A percentile compares a stretch with the other conserved stretches of the same genome.
phyloP scores from a whole-genome alignment of 1,140 invertebrate species.

The Telenomus remus region DNA sequence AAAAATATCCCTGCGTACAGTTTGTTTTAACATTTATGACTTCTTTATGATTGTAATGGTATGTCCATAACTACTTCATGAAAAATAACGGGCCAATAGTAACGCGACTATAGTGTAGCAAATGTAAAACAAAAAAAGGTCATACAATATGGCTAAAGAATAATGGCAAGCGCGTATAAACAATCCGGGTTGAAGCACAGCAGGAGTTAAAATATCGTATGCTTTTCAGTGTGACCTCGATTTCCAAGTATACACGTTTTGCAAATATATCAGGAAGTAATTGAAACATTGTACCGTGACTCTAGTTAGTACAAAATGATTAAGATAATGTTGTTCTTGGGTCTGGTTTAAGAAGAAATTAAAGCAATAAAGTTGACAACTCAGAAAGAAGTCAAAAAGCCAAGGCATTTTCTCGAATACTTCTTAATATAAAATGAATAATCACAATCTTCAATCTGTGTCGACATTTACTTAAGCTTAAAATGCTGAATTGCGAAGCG shows the following conservation, averaged over 20 bases:
- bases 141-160: constrained; percentile 35
- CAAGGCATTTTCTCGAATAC: not conserved
- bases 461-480: constrained; percentile 21
- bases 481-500: constrained; percentile 20
- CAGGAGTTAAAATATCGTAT: constrained; percentile 34
- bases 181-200: constrained; percentile 38
- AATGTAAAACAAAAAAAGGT: constrained; percentile 21
- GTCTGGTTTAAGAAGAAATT: too few species aligned
- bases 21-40: constrained; percentile 26
- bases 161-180: constrained; percentile 44
- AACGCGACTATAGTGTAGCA: not conserved
- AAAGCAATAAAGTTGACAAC: too few species aligned
- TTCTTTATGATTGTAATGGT: constrained; percentile 36
- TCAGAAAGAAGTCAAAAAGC: constrained; percentile 12
- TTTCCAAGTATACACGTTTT: constrained; percentile 16
- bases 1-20: not conserved
- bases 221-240: constrained; percentile 20
- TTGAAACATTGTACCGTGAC: not conserved
- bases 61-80: constrained; percentile 29
- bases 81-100: constrained; percentile 42
- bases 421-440: constrained; percentile 39
- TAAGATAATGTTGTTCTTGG: too few species aligned
- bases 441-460: constrained; percentile 32
- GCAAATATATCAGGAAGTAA: constrained; percentile 13
- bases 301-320: constrained; percentile 2